Evolutionary conservation across 35 echinoderm and acorn worm genomes (phyloP), one percentile per base, ranked within the genome.

Genomic region (Ptychodera flava): DNA sequence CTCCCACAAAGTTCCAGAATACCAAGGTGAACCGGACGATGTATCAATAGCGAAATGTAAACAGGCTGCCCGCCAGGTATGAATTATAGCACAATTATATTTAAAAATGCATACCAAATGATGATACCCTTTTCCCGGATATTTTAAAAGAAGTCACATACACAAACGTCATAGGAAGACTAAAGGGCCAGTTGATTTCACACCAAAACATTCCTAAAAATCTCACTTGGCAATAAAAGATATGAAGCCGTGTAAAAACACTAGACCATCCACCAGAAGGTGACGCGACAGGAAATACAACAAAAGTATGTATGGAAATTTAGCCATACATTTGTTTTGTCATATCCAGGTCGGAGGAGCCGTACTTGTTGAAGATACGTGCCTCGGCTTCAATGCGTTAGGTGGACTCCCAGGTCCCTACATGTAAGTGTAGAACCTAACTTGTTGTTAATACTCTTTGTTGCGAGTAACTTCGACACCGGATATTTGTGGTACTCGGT

Each of bases 351-450:
- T 99, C 37, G 31, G 92, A 86, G 96, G 93, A 16, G 89, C 96
- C 79, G 85, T 99, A 0, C 92, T 99, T 45, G 90, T 99, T 80
- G 96, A 99, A 88, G 96, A 99, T 36, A 99, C 96, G 27, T 99
- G 96, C 85, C 86, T 99, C 1, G 94, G 96, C 87, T 99, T 94
- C 83, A 99, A 94, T 92, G 96, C 96, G 16, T 77, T 99, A 16
- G 96, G 96, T 75, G 96, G 96, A 0, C 30, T 99, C 6, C 96
- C 96, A 14, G 96, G 96, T 1, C 96, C 96, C 34, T 99, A 99
- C 38, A 93, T 99, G 96, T 99, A 77, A 94, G 96, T 94, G 37
- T 78, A 64, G n/a, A n/a, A n/a, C n/a, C n/a, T n/a, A n/a, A n/a
- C n/a, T n/a, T n/a, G n/a, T n/a, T n/a, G n/a, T n/a, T n/a, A n/a